These are phyloP conservation scores for Microcebus lehilahytsara DNA, from an alignment of 2,113 vertebrate species.

Conservation along the genomic window DNA sequence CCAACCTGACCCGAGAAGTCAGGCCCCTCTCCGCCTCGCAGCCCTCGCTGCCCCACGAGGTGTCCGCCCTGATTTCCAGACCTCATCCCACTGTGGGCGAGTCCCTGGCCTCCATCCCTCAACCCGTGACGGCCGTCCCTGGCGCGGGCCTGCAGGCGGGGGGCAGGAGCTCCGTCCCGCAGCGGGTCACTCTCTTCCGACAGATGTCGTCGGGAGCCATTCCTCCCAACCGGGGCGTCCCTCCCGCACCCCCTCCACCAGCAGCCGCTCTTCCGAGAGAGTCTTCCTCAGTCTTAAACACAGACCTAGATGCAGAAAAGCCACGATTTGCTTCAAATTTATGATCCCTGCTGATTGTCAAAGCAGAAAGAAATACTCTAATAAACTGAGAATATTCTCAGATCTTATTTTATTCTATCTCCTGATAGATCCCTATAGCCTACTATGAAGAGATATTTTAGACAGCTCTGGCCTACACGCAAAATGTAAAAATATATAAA, in stretches of 20 bases:
- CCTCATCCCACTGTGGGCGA: slow-evolving; percentile 93
- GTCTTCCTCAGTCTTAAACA: slow-evolving; percentile 92
- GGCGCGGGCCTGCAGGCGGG: slow-evolving; percentile 84
- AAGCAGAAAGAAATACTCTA: slow-evolving; percentile 77
- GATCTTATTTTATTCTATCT: slow-evolving; percentile 88
- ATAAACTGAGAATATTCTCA: slow-evolving; percentile 84
- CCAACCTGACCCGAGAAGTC: slow-evolving; percentile 93
- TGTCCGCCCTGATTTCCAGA: slow-evolving; percentile 87
- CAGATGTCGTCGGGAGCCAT: slow-evolving; percentile 98
- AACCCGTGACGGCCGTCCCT: slow-evolving; percentile 84
- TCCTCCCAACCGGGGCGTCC: slow-evolving; percentile 89
- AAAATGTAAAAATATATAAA: slow-evolving; percentile 90
- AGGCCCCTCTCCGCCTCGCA: slow-evolving; percentile 98
- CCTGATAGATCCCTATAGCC: slow-evolving; percentile 91
- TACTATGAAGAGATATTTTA: slow-evolving; percentile 93
- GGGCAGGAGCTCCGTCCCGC: slow-evolving; percentile 89
- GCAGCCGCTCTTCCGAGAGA: slow-evolving; percentile 87
- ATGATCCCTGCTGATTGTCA: slow-evolving; percentile 89
- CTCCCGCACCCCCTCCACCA: slow-evolving; percentile 65
- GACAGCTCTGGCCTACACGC: slow-evolving; percentile 90
- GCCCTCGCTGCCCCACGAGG: slow-evolving; percentile 97
- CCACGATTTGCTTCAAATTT: slow-evolving; percentile 97
- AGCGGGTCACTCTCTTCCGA: slow-evolving; percentile 92
- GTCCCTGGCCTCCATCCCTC: slow-evolving; percentile 92
- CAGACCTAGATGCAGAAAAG: slow-evolving; percentile 96